A percentile compares a stretch with the other conserved stretches of the same genome.
Conservation (phyloP, 1,140 invertebrate genomes). For the Drosophila serrata region DNA sequence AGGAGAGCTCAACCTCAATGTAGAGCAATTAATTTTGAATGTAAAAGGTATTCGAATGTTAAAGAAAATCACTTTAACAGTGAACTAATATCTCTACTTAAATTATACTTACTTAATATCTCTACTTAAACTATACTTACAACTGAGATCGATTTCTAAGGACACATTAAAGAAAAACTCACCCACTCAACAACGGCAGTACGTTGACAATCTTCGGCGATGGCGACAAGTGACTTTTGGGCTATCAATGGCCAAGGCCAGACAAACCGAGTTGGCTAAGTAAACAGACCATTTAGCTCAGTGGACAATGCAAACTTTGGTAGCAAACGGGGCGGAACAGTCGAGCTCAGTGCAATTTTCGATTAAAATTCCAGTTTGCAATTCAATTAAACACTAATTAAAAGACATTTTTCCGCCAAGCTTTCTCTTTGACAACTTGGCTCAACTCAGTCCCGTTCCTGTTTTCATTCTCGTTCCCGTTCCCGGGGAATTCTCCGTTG, state of each 20-base stretch:
- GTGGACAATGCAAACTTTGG: slow-evolving; percentile 72
- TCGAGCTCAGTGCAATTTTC: slow-evolving; percentile 70
- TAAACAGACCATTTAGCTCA: slow-evolving; percentile 70
- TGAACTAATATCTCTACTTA: too few species aligned
- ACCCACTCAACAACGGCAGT: neutral
- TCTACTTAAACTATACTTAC: neutral
- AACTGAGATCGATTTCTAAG: neutral
- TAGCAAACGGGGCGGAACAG: slow-evolving; percentile 61
- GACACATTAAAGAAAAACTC: neutral
- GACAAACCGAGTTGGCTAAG: slow-evolving; percentile 39
- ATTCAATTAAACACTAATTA: slow-evolving; percentile 83
- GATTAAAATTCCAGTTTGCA: slow-evolving; percentile 82
- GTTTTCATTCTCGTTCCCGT: neutral
- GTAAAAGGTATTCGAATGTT: neutral
- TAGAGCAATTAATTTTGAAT: neutral
- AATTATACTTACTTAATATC: neutral
- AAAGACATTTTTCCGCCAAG: slow-evolving; percentile 72
- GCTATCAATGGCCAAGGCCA: slow-evolving; percentile 51
- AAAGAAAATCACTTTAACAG: neutral
- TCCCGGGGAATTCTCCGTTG: slow-evolving; percentile 8
- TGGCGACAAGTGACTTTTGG: slow-evolving; percentile 13
- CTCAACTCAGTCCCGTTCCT: slow-evolving; percentile 9
- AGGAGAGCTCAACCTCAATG: neutral
- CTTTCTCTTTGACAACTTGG: slow-evolving; percentile 61
- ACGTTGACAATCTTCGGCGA: slow-evolving; percentile 8